Evolutionary conservation across 2,888 invertebrate genomes (phyloP).

Genomic region (Trachelus stipa): DNA sequence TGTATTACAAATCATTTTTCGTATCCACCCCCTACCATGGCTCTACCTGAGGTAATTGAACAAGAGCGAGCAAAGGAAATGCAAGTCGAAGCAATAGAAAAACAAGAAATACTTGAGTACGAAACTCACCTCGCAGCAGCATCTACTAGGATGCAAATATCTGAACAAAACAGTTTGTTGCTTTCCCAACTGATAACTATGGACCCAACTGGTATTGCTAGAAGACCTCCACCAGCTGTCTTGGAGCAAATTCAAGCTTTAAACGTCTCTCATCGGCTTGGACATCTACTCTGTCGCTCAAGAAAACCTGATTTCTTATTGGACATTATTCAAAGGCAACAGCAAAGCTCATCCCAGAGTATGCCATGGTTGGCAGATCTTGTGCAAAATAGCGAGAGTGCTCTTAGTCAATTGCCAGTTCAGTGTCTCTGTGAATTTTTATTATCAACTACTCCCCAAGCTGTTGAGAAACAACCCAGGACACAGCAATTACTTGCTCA

Average conservation of each 20-base stretch:
- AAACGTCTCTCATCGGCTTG: slow-evolving; percentile 84
- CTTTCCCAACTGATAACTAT: slow-evolving; percentile 86
- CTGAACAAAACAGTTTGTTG: slow-evolving; percentile 88
- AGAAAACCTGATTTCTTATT: slow-evolving; percentile 92
- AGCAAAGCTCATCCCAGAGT: slow-evolving; percentile 87
- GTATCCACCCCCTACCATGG: slow-evolving; percentile 78
- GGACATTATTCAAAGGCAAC: slow-evolving; percentile 87
- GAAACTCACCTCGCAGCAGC: slow-evolving; percentile 93
- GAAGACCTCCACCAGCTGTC: slow-evolving; percentile 82
- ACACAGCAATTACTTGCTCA: slow-evolving; percentile 80
- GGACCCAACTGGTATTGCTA: slow-evolving; percentile 85
- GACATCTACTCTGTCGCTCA: slow-evolving; percentile 88
- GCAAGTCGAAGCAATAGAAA: slow-evolving; percentile 78
- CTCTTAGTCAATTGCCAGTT: slow-evolving; percentile 90
- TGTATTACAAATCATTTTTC: slow-evolving; percentile 90
- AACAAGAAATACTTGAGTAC: slow-evolving; percentile 85
- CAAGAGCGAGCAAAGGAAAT: slow-evolving; percentile 75
- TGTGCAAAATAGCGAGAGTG: slow-evolving; percentile 91
- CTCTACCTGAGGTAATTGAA: slow-evolving; percentile 70
- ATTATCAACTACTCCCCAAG: slow-evolving; percentile 74
- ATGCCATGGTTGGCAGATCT: slow-evolving; percentile 98
- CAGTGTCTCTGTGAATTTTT: slow-evolving; percentile 97
- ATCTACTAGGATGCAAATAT: slow-evolving; percentile 88
- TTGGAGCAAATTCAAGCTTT: slow-evolving; percentile 84
- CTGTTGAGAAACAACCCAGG: slow-evolving; percentile 77